Evolutionary conservation across 2,113 vertebrate genomes (phyloP), one percentile per base, ranked within the genome.

Genomic region (Rhipidura dahli): DNA sequence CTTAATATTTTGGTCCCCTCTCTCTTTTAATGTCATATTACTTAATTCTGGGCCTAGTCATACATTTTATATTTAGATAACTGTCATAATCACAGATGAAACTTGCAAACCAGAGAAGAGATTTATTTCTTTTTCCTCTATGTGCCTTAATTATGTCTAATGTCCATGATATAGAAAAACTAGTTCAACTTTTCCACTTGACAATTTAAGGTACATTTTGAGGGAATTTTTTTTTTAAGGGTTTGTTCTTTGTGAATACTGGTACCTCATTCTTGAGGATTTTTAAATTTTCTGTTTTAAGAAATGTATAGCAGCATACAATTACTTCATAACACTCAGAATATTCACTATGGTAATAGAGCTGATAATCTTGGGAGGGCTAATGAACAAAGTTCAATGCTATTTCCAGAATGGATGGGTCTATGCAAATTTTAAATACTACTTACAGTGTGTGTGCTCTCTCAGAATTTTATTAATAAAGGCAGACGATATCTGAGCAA

Each of bases 391-490:
- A 72, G 61, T 57, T 47, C 70, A 76, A 6, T 35, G 13, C 1
- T 76, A 21, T 72, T 91, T 94, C 35, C 27, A 70, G 63, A 96
- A 77, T 26, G 18, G 59, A 47, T 69, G 27, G 11, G 27, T 49
- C 27, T 84, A 81, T 51, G 47, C 8, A 87, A 50, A 93, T 79
- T 60, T 94, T 57, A 68, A 87, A 71, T 72, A 44, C 6, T 61
- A 33, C 27, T n/a, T 61, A 40, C 22, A 59, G 15, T 0, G 0
- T n/a, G 8, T 59, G 20, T 65, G 12, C 5, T 40, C 7, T 60
- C 33, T 54, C n/a, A 80, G 60, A 78, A 79, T 77, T 77, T 86
- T 77, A 69, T 69, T 71, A 50, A 73, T 51, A 57, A 86, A 83
- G 47, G 78, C 31, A 56, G 49, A 50, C 1, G 4, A 56, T 73